Evolutionary conservation across 1,140 invertebrate species (phyloP), one percentile per base, ranked within the genome.

Genomic region (Amyelois transitella): DNA sequence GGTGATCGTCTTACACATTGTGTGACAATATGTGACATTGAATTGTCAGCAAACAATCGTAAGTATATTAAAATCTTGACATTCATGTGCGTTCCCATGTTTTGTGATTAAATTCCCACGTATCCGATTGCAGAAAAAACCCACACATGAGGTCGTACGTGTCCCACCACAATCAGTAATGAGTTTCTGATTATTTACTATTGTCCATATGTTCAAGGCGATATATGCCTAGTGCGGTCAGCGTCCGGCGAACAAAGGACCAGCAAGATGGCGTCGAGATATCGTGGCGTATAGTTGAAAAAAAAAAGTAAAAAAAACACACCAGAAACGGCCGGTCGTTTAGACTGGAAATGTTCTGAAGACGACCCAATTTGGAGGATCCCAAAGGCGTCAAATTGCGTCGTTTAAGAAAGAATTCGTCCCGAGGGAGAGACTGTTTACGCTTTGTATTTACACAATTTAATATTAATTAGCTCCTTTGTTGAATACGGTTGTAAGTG

Each of bases 171-270:
- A 61, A 58, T 53, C 24, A n/a, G 44, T 61, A 65, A 61, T 58
- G 55, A 55, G 53, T 49, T 49, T 18, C 43, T 32, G 54, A 61
- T 64, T 68, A 58, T 64, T 58, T 68, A 32, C 60, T 52, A 60
- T 60, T 61, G 55, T 62, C 58, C 58, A 58, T 25, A 53, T 53
- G 52, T 64, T 60, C 62, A 64, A 55, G 66, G 58, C 64, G 51
- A 64, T 73, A 77, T 28, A 12, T 28, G 25, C 25, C n/a, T 22
- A 68, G 74, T 64, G 64, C 63, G 48, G 59, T 71, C 63, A 79
- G 77, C 77, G 76, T 77, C 61, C 67, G 62, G 38, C 58, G 53
- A 69, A 79, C 75, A 79, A 81, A 64, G 67, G 59, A 53, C 17
- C 52, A 60, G 56, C 49, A 72, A 74, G 64, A 71, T 66, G 66